These are phyloP conservation scores for Endotricha flammealis DNA, from an alignment of 2,888 invertebrate genomes.

Conservation along the genomic window DNA sequence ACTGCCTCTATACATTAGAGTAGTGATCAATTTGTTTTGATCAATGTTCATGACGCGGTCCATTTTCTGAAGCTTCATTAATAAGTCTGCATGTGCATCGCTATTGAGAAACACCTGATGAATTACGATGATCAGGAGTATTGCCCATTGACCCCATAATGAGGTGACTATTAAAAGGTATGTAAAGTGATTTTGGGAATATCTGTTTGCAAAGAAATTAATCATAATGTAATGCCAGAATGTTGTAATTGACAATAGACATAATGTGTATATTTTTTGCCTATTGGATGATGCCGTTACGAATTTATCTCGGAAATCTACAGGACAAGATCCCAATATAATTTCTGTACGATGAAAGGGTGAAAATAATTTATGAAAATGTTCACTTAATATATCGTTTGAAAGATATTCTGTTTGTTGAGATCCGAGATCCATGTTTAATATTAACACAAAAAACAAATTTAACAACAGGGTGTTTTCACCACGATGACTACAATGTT, in stretches of 20 bases:
- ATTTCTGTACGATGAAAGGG: slow-evolving; percentile 32
- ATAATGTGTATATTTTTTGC: slow-evolving; percentile 40
- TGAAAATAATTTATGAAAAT: neutral
- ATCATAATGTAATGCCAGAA: neutral
- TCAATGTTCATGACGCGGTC: slow-evolving; percentile 5
- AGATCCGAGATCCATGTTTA: too few species aligned
- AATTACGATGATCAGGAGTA: slow-evolving; percentile 4
- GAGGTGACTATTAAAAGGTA: neutral
- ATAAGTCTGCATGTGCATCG: slow-evolving; percentile 3
- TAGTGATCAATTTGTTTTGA: neutral
- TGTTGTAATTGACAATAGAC: slow-evolving; percentile 7
- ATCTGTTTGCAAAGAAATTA: neutral
- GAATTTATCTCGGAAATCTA: slow-evolving; percentile 38
- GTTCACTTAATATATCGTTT: slow-evolving; percentile 3
- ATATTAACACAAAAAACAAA: too few species aligned
- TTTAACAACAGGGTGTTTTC: too few species aligned
- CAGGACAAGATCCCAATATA: slow-evolving; percentile 39
- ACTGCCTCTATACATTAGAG: neutral
- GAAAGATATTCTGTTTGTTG: too few species aligned
- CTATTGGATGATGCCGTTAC: slow-evolving; percentile 36
- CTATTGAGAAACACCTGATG: slow-evolving; percentile 12
- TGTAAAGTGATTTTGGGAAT: neutral
- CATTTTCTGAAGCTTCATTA: slow-evolving; percentile 5
- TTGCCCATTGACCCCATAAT: neutral
- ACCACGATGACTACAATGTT: too few species aligned